These are phyloP conservation scores for Eretmochelys imbricata DNA, from an alignment of 2,113 vertebrate species.

Conservation along the genomic window DNA sequence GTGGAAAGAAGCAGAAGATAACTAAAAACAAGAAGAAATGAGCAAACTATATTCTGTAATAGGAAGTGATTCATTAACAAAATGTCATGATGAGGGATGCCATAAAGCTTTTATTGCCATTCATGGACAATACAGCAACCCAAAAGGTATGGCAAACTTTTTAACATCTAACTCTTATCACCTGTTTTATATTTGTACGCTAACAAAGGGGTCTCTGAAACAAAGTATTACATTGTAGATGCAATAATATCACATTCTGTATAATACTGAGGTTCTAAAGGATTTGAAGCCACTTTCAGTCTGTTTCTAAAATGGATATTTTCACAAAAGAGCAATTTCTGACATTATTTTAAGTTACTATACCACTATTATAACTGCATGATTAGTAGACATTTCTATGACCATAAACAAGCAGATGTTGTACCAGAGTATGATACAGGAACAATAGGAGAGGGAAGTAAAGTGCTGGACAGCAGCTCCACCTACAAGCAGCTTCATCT, in stretches of 20 bases:
- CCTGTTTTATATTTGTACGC: neutral
- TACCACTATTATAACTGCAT: no score
- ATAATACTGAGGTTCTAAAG: neutral
- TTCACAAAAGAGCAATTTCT: neutral
- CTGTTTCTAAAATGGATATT: neutral
- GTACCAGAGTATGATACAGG: neutral
- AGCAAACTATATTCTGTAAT: neutral
- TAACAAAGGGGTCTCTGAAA: neutral
- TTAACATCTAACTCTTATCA: neutral
- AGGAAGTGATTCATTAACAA: neutral
- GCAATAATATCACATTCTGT: neutral
- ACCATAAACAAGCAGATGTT: neutral
- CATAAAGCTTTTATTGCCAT: neutral
- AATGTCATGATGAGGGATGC: neutral
- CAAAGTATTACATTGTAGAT: neutral
- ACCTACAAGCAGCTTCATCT: no score
- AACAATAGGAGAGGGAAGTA: neutral
- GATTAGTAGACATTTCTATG: neutral
- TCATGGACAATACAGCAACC: neutral
- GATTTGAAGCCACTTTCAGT: neutral
- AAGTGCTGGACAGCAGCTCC: neutral
- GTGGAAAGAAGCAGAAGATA: neutral
- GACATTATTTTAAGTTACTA: neutral
- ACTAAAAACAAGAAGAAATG: neutral
- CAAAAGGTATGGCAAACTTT: neutral